Evolutionary conservation across 1,140 invertebrate genomes (phyloP), one percentile per base, ranked within the genome.

Genomic region (Antheraea pernyi): DNA sequence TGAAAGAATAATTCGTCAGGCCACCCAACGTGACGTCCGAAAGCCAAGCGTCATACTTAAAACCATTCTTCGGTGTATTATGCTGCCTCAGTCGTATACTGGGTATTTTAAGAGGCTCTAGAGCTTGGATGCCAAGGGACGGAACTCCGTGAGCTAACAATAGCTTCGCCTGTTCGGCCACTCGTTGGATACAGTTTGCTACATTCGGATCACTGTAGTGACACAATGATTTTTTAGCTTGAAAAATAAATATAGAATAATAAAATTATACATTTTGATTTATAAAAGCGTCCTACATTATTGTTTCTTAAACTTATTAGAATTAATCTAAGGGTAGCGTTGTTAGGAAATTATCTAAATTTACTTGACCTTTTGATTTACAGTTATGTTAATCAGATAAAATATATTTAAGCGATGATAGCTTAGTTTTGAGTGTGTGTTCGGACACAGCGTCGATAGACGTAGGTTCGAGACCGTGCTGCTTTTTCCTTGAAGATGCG

Each of bases 191-290:
- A 77, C 95, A 96, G 6, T 92, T 81, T 3, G 93, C 91, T n/a
- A 95, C 77, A 37, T 94, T 83, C 0, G 95, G 94, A 64, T 95
- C 93, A 65, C 88, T 92, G 76, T 91, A 91, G 67, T 93, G 93
- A 77, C 95, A 96, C 46, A 94, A 84, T 53, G 93, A 79, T 72
- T 48, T 46, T 59, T 16, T 48, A 30, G 19, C 65, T 66, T 9
- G 9, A 42, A 65, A 22, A 36, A 53, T 7, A 65, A 65, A 48
- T 22, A 46, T 4, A 11, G 16, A 16, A 53, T 53, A 13, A 16
- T 16, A 10, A 1, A 4, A 42, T 3, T 42, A 42, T 42, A 42
- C 1, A 42, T 42, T 42, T 7, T 11, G 39, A 10, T 42, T 8
- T 3, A 42, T 7, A 11, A 7, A 3, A 42, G 39, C 7, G 7